Evolutionary conservation across 2,888 invertebrate species (phyloP).

Genomic region (Drosophila ezoana): DNA sequence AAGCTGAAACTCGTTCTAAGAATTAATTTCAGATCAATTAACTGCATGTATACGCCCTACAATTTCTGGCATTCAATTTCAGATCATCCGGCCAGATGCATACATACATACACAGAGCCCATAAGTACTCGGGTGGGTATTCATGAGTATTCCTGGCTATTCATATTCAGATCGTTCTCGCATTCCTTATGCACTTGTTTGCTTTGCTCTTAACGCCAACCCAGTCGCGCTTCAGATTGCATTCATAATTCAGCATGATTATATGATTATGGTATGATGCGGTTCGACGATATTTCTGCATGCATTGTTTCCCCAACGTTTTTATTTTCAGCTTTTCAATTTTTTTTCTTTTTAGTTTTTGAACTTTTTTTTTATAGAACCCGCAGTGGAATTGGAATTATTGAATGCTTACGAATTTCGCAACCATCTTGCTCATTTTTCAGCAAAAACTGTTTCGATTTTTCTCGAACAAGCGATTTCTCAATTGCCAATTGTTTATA

Average conservation of each 20-base stretch:
- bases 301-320: constrained; percentile 34
- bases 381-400: constrained; percentile 25
- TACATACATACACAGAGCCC: constrained; percentile 12
- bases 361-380: constrained; percentile 15
- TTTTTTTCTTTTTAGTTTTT: not conserved
- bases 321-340: not conserved
- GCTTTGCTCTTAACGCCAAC: constrained; percentile 62
- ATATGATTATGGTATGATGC: constrained; percentile 41
- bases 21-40: constrained; percentile 73
- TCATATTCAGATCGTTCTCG: constrained; percentile 8
- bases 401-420: constrained; percentile 30
- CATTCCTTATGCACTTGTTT: constrained; percentile 59
- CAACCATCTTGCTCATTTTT: constrained; percentile 35
- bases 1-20: constrained; percentile 72
- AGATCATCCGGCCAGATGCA: constrained; percentile 25
- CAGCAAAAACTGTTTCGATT: constrained; percentile 38
- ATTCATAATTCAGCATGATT: constrained; percentile 49
- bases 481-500: constrained; percentile 76
- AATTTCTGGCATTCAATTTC: constrained; percentile 48
- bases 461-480: constrained; percentile 70
- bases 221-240: constrained; percentile 40
- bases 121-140: constrained; percentile 14
- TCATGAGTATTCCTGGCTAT: constrained; percentile 32
- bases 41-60: constrained; percentile 50
- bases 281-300: constrained; percentile 45